Conservation (phyloP, 2,888 invertebrate species). For the Drosophila colorata region DNA sequence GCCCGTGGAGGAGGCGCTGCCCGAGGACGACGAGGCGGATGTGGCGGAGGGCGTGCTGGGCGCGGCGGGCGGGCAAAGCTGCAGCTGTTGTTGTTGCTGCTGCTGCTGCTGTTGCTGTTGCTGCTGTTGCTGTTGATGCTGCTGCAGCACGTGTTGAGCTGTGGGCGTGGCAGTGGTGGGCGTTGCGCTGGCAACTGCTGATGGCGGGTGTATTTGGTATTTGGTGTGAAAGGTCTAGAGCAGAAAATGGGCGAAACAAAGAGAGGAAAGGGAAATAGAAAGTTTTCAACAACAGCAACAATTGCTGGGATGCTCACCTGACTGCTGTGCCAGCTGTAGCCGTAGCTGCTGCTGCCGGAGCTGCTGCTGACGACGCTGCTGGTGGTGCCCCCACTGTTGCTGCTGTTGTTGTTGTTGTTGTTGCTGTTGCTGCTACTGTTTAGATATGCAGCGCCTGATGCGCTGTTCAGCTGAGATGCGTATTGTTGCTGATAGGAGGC, state of each 20-base stretch:
- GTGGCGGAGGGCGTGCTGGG: constrained; percentile 78
- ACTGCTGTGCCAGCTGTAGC: constrained; percentile 84
- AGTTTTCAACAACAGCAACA: constrained; percentile 13
- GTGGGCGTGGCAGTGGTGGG: constrained; percentile 71
- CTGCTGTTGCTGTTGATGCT: constrained; percentile 52
- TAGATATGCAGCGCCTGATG: constrained; percentile 68
- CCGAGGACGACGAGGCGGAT: constrained; percentile 85
- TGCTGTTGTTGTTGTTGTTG: constrained; percentile 31
- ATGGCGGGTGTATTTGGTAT: constrained; percentile 83
- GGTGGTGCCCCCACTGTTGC: constrained; percentile 28
- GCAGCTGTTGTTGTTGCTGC: constrained; percentile 72
- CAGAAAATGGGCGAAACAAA: constrained; percentile 9
- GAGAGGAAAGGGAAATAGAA: constrained; percentile 9
- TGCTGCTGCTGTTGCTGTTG: constrained; percentile 68
- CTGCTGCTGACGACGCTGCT: constrained; percentile 57
- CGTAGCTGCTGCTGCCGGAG: constrained; percentile 70
- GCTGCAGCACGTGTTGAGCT: constrained; percentile 75
- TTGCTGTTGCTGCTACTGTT: constrained; percentile 73
- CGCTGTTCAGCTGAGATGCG: constrained; percentile 75
- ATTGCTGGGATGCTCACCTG: constrained; percentile 80
- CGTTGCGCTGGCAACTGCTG: constrained; percentile 62
- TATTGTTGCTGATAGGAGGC: constrained; percentile 77
- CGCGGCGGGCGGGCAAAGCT: constrained; percentile 82
- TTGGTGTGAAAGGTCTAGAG: constrained; percentile 83
- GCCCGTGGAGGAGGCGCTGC: constrained; percentile 82